These are phyloP conservation scores for Lepus americanus DNA, from an alignment of 2,113 vertebrate genomes.

Conservation along the genomic window DNA sequence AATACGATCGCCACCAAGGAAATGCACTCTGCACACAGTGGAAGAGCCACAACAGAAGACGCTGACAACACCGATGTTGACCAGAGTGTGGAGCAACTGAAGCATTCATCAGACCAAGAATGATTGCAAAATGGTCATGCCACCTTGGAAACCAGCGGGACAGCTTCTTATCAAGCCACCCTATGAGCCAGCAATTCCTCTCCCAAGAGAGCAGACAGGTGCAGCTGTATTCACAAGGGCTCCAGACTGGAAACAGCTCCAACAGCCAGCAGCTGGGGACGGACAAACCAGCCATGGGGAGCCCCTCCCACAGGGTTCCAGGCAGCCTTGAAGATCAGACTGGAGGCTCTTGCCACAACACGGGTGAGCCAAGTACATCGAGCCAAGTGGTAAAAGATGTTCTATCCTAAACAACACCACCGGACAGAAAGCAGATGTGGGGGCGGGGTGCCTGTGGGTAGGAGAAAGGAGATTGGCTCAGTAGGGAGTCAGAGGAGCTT, in stretches of 20 bases:
- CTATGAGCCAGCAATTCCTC: background rate
- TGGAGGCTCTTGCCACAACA: fast-evolving
- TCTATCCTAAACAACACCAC: background rate
- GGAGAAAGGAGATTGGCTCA: background rate
- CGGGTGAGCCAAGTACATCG: fast-evolving
- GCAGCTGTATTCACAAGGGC: background rate
- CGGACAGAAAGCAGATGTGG: background rate
- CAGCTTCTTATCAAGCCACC: background rate
- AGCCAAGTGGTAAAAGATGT: background rate
- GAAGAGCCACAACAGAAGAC: background rate
- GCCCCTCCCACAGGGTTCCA: fast-evolving
- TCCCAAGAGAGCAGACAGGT: background rate
- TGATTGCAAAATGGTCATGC: fast-evolving
- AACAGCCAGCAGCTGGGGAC: fast-evolving
- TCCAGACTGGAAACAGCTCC: background rate
- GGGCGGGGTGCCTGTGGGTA: no score
- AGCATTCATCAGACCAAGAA: background rate
- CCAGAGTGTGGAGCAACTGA: fast-evolving
- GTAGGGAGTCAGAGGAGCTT: background rate
- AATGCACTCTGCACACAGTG: fast-evolving
- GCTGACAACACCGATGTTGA: background rate
- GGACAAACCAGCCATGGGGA: fast-evolving
- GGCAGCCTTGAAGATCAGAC: background rate
- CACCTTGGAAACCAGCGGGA: background rate
- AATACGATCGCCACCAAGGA: background rate